Conservation (phyloP, 2,797 vertebrate species). For the Acipenser oxyrinchus region DNA sequence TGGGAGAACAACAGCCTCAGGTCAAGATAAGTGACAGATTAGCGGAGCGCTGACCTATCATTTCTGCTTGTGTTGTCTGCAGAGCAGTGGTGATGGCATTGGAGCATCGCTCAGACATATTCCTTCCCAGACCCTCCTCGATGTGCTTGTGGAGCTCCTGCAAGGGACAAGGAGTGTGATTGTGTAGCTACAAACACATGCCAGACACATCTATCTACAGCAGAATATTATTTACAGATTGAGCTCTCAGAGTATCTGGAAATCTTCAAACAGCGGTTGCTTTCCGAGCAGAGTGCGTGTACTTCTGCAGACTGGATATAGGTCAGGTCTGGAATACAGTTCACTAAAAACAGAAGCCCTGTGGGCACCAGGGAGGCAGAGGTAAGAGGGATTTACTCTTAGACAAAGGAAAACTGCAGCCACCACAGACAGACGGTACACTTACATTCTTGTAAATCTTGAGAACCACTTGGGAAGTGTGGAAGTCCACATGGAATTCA, state of each 20-base stretch:
- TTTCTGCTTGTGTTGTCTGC: conserved; percentile 82
- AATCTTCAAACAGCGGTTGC: background rate
- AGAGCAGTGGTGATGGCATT: conserved; percentile 70
- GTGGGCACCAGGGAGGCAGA: too few relatives aligned
- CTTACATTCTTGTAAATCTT: conserved; percentile 96
- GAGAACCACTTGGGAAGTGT: conserved; percentile 83
- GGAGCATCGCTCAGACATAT: conserved; percentile 91
- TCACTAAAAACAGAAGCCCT: too few relatives aligned
- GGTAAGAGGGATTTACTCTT: too few relatives aligned
- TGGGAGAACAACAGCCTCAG: too few relatives aligned
- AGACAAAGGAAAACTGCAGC: too few relatives aligned
- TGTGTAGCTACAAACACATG: too few relatives aligned
- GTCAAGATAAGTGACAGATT: background rate
- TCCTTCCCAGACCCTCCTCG: conserved; percentile 87
- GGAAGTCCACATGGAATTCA: conserved; percentile 90
- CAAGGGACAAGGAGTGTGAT: background rate
- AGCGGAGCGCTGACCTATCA: conserved; percentile 72
- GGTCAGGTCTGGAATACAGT: too few relatives aligned
- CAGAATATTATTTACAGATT: background rate
- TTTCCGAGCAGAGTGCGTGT: background rate
- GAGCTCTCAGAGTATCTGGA: background rate
- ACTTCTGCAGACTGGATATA: too few relatives aligned
- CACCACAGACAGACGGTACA: conserved; percentile 18
- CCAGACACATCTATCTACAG: background rate
- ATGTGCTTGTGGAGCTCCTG: conserved; percentile 90